A percentile compares a stretch with the other conserved stretches of the same genome.
Conservation (phyloP, 2,797 vertebrate genomes). For the Sebastes itinus region DNA sequence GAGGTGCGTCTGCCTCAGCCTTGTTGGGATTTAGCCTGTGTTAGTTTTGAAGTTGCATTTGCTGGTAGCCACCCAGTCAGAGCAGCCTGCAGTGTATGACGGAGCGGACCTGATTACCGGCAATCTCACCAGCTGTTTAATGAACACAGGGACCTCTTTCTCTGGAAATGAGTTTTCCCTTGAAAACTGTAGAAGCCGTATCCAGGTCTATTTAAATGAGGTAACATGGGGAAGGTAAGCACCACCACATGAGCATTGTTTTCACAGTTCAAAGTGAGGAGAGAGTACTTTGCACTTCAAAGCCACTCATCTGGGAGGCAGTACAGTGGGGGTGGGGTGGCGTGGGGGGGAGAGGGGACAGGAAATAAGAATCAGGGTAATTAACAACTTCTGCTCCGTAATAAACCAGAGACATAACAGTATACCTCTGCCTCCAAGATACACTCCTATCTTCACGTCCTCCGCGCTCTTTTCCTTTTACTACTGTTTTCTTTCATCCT, state of each 20-base stretch:
- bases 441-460: slow-evolving; percentile 62
- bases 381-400: slow-evolving; percentile 91
- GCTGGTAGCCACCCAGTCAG: slow-evolving; percentile 56
- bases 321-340: slow-evolving; percentile 80
- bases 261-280: slow-evolving; percentile 91
- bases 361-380: slow-evolving; percentile 91
- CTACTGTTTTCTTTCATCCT: slow-evolving; percentile 50
- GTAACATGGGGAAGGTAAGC: slow-evolving; percentile 88
- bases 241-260: slow-evolving; percentile 89
- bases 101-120: slow-evolving; percentile 71
- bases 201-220: slow-evolving; percentile 91
- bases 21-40: slow-evolving; percentile 30
- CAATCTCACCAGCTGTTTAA: slow-evolving; percentile 83
- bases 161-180: slow-evolving; percentile 86
- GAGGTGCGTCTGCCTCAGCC: slow-evolving; percentile 8
- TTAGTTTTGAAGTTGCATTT: slow-evolving; percentile 51
- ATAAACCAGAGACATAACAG: slow-evolving; percentile 80
- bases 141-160: slow-evolving; percentile 84
- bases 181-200: slow-evolving; percentile 83
- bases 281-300: slow-evolving; percentile 92
- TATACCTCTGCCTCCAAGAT: slow-evolving; percentile 72
- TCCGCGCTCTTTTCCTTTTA: slow-evolving; percentile 32
- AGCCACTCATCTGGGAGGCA: slow-evolving; percentile 90
- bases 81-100: slow-evolving; percentile 46
- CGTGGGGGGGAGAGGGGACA: slow-evolving; percentile 81